These are phyloP conservation scores for Cyprinodon tularosa DNA, from an alignment of 2,113 vertebrate species.

Conservation along the genomic window DNA sequence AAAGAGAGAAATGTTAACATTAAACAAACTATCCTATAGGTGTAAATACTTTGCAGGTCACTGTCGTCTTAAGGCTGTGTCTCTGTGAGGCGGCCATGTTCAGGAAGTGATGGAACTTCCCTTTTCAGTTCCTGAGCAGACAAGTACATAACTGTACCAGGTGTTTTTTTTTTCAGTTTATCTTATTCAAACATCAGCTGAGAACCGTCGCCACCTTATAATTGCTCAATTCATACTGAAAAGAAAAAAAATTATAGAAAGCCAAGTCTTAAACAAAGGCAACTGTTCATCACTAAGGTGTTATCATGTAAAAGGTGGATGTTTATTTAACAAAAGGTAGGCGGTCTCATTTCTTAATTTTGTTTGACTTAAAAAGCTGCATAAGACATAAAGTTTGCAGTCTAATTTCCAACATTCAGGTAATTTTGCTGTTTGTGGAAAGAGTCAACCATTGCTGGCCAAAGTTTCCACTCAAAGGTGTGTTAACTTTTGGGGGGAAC, in stretches of 20 bases:
- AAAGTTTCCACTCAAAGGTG: background rate
- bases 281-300: background rate
- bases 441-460: background rate
- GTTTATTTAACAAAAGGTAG: background rate
- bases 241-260: background rate
- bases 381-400: background rate
- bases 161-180: conserved; percentile 70
- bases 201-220: conserved; percentile 30
- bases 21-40: background rate
- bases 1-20: background rate
- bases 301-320: background rate
- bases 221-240: background rate
- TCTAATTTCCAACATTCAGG: background rate
- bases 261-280: background rate
- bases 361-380: background rate
- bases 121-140: conserved; percentile 58
- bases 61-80: background rate
- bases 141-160: conserved; percentile 51
- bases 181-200: conserved; percentile 74
- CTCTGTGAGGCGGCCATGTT: conserved; percentile 1
- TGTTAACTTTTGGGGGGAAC: background rate
- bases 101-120: conserved; percentile 72
- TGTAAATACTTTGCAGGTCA: background rate
- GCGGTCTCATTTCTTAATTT: background rate
- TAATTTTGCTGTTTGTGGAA: background rate